These are phyloP conservation scores for Odocoileus virginianus DNA, from an alignment of 2,113 vertebrate genomes.

Conservation along the genomic window DNA sequence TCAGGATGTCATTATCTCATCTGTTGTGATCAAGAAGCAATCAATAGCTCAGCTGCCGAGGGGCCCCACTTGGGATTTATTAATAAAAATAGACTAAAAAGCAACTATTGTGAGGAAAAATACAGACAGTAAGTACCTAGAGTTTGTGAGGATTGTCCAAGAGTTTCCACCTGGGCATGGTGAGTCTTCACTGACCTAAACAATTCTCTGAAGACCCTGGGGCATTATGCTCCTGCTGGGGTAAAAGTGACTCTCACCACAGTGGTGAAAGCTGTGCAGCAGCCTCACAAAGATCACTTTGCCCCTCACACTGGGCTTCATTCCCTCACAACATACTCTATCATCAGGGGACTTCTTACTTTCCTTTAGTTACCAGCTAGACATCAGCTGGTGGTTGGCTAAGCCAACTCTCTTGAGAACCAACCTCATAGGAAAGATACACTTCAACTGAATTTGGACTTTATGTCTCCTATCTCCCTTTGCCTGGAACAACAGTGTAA, in stretches of 20 bases:
- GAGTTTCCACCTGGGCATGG: not conserved
- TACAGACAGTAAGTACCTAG: not conserved
- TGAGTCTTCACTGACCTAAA: not conserved
- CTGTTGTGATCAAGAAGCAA: not conserved
- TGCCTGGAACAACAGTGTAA: not conserved
- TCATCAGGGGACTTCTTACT: not conserved
- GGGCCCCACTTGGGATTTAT: not conserved
- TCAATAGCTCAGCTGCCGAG: not conserved
- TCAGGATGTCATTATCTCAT: not conserved
- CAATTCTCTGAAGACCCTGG: not conserved
- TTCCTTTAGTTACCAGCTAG: not conserved
- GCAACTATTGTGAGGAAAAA: not conserved
- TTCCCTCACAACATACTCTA: not conserved
- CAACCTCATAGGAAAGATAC: not conserved
- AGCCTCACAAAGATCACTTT: not conserved
- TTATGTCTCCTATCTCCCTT: not conserved
- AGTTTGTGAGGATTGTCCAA: not conserved
- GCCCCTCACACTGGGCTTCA: not conserved
- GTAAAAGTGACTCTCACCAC: not conserved
- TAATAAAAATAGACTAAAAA: not conserved
- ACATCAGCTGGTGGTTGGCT: not conserved
- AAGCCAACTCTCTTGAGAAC: not conserved
- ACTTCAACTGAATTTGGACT: not conserved
- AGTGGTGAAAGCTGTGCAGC: not conserved
- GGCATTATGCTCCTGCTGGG: not conserved